Evolutionary conservation across 2,888 invertebrate species (phyloP).

Genomic region (Chaetogeoica ovagalla): DNA sequence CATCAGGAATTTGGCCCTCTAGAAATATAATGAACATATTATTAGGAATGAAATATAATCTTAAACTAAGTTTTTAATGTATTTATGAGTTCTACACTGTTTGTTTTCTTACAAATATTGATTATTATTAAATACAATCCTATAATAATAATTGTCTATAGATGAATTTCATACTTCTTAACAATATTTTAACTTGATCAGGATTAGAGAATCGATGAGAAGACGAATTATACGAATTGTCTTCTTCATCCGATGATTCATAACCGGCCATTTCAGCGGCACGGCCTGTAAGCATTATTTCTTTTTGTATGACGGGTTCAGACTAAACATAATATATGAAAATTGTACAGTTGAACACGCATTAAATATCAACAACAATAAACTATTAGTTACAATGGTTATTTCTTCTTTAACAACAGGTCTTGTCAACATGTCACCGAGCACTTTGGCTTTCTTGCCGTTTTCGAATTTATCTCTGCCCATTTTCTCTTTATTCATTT

Average conservation of each 20-base stretch:
- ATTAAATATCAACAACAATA: neutral
- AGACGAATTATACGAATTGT: slow-evolving; percentile 58
- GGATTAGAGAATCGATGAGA: slow-evolving; percentile 66
- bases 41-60: neutral
- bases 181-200: slow-evolving; percentile 76
- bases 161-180: slow-evolving; percentile 66
- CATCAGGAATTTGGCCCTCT: slow-evolving; percentile 90
- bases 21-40: slow-evolving; percentile 23
- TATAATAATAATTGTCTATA: neutral
- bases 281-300: slow-evolving; percentile 74
- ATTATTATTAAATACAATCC: neutral
- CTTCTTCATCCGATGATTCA: slow-evolving; percentile 68
- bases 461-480: slow-evolving; percentile 64
- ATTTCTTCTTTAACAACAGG: slow-evolving; percentile 8
- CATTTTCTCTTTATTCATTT: slow-evolving; percentile 75
- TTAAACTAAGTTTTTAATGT: too few species aligned
- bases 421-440: slow-evolving; percentile 70
- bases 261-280: slow-evolving; percentile 80
- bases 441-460: slow-evolving; percentile 71
- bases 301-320: slow-evolving; percentile 21
- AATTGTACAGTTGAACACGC: neutral
- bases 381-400: slow-evolving; percentile 12
- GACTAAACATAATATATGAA: slow-evolving; percentile 8
- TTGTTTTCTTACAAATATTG: too few species aligned
- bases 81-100: too few species aligned